Percentiles rank a stretch among this genome's conserved stretches.
Conservation (phyloP, 2,113 vertebrate species). For the Gavia stellata region DNA sequence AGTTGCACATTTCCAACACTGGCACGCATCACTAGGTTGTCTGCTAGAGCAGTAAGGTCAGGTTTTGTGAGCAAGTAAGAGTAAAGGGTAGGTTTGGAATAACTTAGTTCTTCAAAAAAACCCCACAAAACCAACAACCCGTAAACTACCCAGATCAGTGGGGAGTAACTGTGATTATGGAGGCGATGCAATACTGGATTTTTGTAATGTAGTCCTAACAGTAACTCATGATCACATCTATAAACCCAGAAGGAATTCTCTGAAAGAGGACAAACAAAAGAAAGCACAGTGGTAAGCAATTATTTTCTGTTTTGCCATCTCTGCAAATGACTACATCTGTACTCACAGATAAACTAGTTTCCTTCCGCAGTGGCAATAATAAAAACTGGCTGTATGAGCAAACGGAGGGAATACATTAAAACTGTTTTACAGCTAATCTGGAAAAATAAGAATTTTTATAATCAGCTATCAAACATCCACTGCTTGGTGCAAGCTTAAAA, state of each 20-base stretch:
- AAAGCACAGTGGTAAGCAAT: not conserved
- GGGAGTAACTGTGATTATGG: not conserved
- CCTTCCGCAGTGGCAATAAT: not conserved
- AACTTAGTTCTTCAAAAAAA: not conserved
- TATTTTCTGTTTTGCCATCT: conserved; percentile 6
- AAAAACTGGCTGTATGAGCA: not conserved
- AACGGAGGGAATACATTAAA: conserved; percentile 33
- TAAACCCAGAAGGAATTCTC: not conserved
- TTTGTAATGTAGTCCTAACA: not conserved
- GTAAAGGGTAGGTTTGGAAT: not conserved
- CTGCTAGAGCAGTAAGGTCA: not conserved
- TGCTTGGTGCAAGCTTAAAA: not conserved
- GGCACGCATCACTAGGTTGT: not conserved
- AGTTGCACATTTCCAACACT: not conserved
- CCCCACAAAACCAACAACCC: not conserved
- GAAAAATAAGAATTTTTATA: conserved; percentile 11
- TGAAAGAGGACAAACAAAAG: not conserved
- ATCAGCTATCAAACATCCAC: not conserved
- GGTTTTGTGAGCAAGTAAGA: not conserved
- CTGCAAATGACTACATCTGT: conserved; percentile 6
- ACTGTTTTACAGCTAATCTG: not conserved
- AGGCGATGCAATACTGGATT: not conserved
- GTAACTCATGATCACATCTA: not conserved
- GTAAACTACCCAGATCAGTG: not conserved
- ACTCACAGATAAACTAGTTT: conserved; percentile 29